Conservation (phyloP, 2,113 vertebrate genomes). For the Mobula hypostoma region DNA sequence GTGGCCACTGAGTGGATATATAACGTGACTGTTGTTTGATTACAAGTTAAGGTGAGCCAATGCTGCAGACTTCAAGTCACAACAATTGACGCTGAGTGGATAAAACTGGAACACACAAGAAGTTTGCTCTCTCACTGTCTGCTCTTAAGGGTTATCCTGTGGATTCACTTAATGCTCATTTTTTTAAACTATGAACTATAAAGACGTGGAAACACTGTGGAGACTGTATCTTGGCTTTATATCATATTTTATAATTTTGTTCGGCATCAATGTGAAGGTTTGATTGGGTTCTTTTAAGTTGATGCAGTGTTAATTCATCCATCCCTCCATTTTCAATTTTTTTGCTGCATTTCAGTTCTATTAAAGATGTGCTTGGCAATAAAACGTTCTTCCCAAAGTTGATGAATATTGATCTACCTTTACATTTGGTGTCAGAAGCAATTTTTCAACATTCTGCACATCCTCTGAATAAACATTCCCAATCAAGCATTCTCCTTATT, state of each 20-base stretch:
- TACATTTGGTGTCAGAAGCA: slow-evolving; percentile 41
- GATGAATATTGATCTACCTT: slow-evolving; percentile 57
- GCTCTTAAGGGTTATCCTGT: slow-evolving; percentile 65
- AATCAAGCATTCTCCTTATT: not conserved
- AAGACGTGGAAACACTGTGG: slow-evolving; percentile 61
- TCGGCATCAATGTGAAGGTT: slow-evolving; percentile 60
- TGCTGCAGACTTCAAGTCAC: slow-evolving; percentile 68
- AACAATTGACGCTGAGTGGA: slow-evolving; percentile 65
- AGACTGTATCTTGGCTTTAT: slow-evolving; percentile 65
- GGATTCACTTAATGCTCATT: slow-evolving; percentile 65
- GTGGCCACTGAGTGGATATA: too few species aligned
- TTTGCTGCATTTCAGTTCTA: slow-evolving; percentile 72
- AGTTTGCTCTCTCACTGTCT: slow-evolving; percentile 67
- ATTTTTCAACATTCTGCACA: not conserved
- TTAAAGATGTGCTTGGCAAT: slow-evolving; percentile 88
- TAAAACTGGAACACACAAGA: slow-evolving; percentile 39
- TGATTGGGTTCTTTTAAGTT: slow-evolving; percentile 55
- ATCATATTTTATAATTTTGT: slow-evolving; percentile 63
- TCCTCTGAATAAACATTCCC: not conserved
- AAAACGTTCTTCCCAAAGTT: slow-evolving; percentile 90
- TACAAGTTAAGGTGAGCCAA: slow-evolving; percentile 63
- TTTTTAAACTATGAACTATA: slow-evolving; percentile 57
- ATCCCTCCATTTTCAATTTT: slow-evolving; percentile 47
- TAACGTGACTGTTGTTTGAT: slow-evolving; percentile 59
- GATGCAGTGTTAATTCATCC: slow-evolving; percentile 68